These are phyloP conservation scores for Tylochromis polylepis DNA, from an alignment of 2,113 vertebrate genomes.

Conservation along the genomic window DNA sequence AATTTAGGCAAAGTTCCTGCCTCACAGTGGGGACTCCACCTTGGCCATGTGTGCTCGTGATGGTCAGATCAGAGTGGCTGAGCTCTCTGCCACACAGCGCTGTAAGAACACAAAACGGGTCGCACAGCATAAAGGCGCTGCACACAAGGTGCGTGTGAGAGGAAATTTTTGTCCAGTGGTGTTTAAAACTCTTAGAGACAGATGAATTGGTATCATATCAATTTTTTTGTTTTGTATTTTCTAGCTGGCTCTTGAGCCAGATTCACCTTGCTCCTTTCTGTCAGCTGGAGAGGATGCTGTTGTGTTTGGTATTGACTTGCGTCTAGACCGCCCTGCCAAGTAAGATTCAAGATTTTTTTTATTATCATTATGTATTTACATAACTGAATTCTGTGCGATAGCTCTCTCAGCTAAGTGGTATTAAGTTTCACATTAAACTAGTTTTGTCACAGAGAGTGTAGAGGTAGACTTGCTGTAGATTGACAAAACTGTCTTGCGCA, in stretches of 20 bases:
- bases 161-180: background rate
- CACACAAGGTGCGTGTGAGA: constrained; percentile 83
- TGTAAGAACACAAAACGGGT: constrained; percentile 95
- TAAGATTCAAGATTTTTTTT: constrained; percentile 26
- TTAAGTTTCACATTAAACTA: background rate
- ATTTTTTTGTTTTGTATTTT: background rate
- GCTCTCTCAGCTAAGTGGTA: background rate
- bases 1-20: constrained; percentile 90
- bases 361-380: background rate
- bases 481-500: background rate
- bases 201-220: background rate
- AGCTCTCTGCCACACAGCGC: constrained; percentile 92
- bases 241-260: constrained; percentile 93
- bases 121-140: constrained; percentile 93
- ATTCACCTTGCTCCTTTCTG: constrained; percentile 94
- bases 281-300: constrained; percentile 96
- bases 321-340: constrained; percentile 89
- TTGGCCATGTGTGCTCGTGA: constrained; percentile 94
- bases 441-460: background rate
- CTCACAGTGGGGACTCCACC: constrained; percentile 93
- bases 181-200: background rate
- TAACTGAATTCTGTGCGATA: background rate
- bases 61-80: constrained; percentile 90
- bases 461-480: background rate
- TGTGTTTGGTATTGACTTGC: constrained; percentile 91